phyloP scores from a whole-genome alignment of 1,140 invertebrate genomes.

The Megathymus violae region DNA sequence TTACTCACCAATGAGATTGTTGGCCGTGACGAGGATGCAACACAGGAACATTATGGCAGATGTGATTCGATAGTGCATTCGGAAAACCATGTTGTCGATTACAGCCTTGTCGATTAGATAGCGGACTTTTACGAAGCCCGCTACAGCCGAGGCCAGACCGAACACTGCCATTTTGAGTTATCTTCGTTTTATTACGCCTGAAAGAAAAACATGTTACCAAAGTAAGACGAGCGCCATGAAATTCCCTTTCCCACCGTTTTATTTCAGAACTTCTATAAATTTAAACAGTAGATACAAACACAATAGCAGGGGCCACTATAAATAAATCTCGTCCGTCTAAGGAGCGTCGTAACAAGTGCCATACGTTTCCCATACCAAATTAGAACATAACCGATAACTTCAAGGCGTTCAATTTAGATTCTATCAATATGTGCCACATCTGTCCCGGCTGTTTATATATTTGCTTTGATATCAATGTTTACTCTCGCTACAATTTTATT shows the following conservation, averaged over 20 bases:
- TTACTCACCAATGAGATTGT: slow-evolving; percentile 93
- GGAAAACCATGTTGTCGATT: slow-evolving; percentile 95
- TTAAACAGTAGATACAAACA: slow-evolving; percentile 38
- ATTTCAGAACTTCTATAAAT: slow-evolving; percentile 30
- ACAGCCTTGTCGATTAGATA: slow-evolving; percentile 93
- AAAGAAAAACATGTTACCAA: slow-evolving; percentile 73
- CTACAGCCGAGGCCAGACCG: slow-evolving; percentile 91
- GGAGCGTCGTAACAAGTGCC: slow-evolving; percentile 58
- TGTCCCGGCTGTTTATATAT: slow-evolving; percentile 44
- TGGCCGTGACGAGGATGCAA: slow-evolving; percentile 94
- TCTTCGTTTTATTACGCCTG: slow-evolving; percentile 52
- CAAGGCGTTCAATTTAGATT: slow-evolving; percentile 59
- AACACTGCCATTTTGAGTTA: slow-evolving; percentile 89
- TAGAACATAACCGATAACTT: slow-evolving; percentile 66
- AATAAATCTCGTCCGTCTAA: slow-evolving; percentile 52
- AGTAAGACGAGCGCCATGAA: slow-evolving; percentile 6
- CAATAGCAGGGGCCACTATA: slow-evolving; percentile 48
- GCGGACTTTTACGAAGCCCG: slow-evolving; percentile 93
- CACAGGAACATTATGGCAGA: slow-evolving; percentile 93
- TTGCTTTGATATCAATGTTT: slow-evolving; percentile 54
- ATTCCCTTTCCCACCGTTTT: slow-evolving; percentile 9
- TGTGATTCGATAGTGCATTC: slow-evolving; percentile 95
- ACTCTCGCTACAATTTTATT: slow-evolving; percentile 32
- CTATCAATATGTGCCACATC: slow-evolving; percentile 57
- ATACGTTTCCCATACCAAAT: slow-evolving; percentile 64